Base-by-base conservation (phyloP, 2,113 vertebrate species). In the Heptranchias perlo region DNA sequence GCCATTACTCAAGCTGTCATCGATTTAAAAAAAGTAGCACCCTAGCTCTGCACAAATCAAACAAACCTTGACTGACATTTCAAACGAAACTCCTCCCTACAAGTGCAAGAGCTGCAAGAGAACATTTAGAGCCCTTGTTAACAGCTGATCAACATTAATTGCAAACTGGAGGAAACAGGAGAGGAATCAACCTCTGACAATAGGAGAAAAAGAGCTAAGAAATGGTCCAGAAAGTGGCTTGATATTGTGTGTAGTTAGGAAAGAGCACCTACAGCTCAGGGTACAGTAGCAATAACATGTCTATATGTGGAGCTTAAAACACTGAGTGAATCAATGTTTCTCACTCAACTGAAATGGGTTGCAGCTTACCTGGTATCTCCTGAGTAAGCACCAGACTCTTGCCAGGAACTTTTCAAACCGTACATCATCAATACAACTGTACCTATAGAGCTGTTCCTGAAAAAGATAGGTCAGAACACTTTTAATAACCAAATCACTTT, bases 301-400 rank as follows among this genome's bases (percentile, higher is more conserved):
- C 39, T 67, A 5, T 67, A 23, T 67, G 21, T 67, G 21, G 21
- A 67, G 5, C 84, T 87, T 16, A 49, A 86, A 86, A 5, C 44
- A 86, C n/a, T 82, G 7, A 52, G 23, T 23, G 25, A 52, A 31
- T n/a, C 11, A 52, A 52, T 52, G 49, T 31, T 52, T 61, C 18
- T 44, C 67, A 31, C 44, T 96, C 35, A 86, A n/a, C n/a, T 54
- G 28, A 96, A 95, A 61, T 25, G 35, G 28, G 18, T 35, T 73
- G 16, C 73, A 95, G 54, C 84, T 97, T 97, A 99, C 99, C 99
- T 99, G 99, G 58, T 99, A 99, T 97, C 99, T 98, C 96, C 99
- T 98, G 54, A 99, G 98, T 96, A 99, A 98, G 98, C 99, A 99
- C 99, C 99, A 99, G 95, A 99, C 99, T 96, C 99, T 98, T 52